Conservation (phyloP, 1,140 invertebrate genomes). For the Atta cephalotes region DNA sequence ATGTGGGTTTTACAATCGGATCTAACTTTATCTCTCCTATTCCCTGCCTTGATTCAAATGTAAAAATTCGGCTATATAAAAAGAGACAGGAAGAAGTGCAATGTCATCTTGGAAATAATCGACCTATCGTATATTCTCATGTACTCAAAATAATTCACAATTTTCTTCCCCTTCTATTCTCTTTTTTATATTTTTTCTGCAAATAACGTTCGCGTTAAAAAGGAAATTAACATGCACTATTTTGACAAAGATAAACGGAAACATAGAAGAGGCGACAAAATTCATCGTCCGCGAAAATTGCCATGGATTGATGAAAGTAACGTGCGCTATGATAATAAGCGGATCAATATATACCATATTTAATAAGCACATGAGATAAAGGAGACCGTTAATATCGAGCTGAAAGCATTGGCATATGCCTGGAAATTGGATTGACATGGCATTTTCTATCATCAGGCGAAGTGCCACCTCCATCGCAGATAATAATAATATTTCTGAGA, state of each 20-base stretch:
- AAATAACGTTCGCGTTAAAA: not conserved
- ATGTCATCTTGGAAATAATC: constrained; percentile 4
- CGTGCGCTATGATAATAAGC: constrained; percentile 58
- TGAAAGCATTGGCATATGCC: constrained; percentile 58
- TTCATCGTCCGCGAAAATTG: not conserved
- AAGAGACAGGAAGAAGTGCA: constrained; percentile 1
- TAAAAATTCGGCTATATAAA: not conserved
- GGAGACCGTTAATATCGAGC: constrained; percentile 39
- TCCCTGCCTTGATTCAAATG: not conserved
- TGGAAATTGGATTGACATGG: constrained; percentile 65
- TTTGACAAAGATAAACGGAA: not conserved
- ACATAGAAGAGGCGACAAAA: not conserved
- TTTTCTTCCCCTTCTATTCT: not conserved
- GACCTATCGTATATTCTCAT: not conserved
- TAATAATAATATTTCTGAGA: constrained; percentile 27
- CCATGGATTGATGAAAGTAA: constrained; percentile 45
- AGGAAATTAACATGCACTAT: not conserved
- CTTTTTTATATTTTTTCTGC: not conserved
- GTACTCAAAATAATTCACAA: constrained; percentile 14
- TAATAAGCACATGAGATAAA: constrained; percentile 49
- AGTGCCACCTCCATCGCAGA: not conserved
- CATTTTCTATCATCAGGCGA: constrained; percentile 29
- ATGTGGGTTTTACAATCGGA: constrained; percentile 16
- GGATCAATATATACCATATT: constrained; percentile 49
- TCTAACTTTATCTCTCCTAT: constrained; percentile 42